Percentiles rank a stretch among this genome's conserved stretches.
These are phyloP conservation scores for Phaonia tiefii DNA, from an alignment of 2,888 invertebrate species.

Conservation along the genomic window DNA sequence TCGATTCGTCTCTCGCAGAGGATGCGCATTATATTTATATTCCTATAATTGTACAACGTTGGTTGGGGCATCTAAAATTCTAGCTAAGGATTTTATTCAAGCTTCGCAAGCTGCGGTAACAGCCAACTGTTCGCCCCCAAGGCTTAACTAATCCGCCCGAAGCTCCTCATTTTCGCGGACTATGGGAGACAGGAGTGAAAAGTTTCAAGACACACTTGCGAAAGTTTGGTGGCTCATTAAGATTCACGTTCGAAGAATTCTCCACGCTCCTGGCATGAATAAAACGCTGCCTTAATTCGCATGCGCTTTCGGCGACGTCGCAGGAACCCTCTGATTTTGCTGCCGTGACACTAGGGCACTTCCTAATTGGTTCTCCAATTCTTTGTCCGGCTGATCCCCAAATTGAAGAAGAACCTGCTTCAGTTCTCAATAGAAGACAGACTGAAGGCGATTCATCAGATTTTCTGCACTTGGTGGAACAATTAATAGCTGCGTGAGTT, in stretches of 20 bases:
- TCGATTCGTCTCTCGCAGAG: neutral
- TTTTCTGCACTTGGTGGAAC: conserved; percentile 26
- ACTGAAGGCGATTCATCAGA: conserved; percentile 16
- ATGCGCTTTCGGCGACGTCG: too few species aligned
- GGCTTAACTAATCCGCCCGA: too few species aligned
- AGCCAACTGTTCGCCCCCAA: neutral
- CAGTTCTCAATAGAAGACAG: conserved; percentile 19
- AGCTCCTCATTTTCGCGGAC: neutral
- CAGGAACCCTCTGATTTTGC: too few species aligned
- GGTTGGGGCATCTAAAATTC: neutral
- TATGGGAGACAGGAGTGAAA: neutral
- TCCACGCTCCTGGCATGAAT: too few species aligned
- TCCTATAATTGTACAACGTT: neutral
- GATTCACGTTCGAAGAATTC: neutral
- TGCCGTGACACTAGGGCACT: conserved; percentile 5
- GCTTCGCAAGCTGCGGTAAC: neutral
- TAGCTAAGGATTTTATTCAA: neutral
- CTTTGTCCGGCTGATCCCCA: conserved; percentile 1
- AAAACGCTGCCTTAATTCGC: too few species aligned
- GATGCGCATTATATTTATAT: conserved; percentile 2
- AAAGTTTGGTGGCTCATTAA: neutral
- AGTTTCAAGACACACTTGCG: neutral
- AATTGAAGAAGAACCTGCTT: neutral
- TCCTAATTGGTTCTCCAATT: conserved; percentile 33
- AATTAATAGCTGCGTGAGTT: conserved; percentile 35